These are phyloP conservation scores for Zootermopsis nevadensis DNA, from an alignment of 2,888 invertebrate species.

Conservation along the genomic window DNA sequence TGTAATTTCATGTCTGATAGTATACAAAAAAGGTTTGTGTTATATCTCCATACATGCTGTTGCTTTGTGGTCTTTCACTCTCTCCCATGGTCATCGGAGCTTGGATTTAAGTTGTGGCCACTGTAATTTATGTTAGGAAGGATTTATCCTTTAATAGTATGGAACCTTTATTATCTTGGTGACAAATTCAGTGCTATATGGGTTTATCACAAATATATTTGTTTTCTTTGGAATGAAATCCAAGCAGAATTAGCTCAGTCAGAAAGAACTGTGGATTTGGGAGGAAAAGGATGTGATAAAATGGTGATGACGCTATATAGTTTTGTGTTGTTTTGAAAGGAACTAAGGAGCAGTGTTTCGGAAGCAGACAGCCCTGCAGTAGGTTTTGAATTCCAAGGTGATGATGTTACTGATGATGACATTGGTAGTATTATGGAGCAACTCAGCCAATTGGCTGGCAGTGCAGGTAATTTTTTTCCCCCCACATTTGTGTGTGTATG, in stretches of 20 bases:
- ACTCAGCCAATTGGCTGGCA: conserved; percentile 44
- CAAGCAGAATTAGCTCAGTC: not conserved
- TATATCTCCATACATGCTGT: too few species aligned
- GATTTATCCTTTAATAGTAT: too few species aligned
- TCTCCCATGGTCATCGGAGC: too few species aligned
- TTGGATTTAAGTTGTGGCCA: too few species aligned
- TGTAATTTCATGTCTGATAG: too few species aligned
- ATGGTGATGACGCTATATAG: not conserved
- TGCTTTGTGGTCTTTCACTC: too few species aligned
- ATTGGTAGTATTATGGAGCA: conserved; percentile 49
- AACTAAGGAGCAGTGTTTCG: conserved; percentile 4
- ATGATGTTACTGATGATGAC: conserved; percentile 45
- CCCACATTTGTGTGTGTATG: too few species aligned
- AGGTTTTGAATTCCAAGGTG: not conserved
- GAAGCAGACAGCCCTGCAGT: conserved; percentile 18
- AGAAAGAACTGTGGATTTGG: not conserved
- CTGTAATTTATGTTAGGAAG: not conserved
- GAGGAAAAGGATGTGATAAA: not conserved
- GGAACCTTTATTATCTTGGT: too few species aligned
- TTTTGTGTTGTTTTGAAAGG: not conserved
- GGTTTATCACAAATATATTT: not conserved
- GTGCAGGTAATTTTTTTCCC: conserved; percentile 46
- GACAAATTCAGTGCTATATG: too few species aligned
- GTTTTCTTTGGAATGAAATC: not conserved
- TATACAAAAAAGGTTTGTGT: too few species aligned